Conservation (phyloP, 53 echinoderm and acorn worm genomes). For the Stichopus horrens region DNA sequence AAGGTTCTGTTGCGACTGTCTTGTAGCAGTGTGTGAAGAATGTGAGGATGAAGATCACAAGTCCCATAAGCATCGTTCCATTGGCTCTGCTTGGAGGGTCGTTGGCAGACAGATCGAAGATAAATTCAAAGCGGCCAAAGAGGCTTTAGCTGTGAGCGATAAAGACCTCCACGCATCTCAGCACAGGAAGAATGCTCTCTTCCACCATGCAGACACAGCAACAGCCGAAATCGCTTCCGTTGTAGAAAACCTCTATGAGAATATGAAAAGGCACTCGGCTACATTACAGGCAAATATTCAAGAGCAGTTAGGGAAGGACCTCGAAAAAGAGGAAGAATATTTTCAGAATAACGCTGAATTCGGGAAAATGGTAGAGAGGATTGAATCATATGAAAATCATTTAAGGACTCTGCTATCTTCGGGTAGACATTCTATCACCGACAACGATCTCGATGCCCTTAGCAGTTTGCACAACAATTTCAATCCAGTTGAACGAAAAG, state of each 20-base stretch:
- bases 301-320: background rate
- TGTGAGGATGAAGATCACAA: slow-evolving; percentile 5
- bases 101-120: background rate
- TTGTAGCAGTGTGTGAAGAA: slow-evolving; percentile 15
- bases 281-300: background rate
- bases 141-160: background rate
- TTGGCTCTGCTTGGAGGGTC: slow-evolving; percentile 24
- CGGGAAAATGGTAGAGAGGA: background rate
- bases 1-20: slow-evolving; percentile 28
- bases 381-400: background rate
- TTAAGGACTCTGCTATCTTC: background rate
- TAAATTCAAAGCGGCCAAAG: background rate
- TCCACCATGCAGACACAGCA: background rate
- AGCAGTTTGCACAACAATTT: background rate
- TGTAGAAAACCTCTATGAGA: background rate
- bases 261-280: background rate
- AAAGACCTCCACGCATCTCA: background rate
- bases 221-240: background rate
- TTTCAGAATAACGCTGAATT: background rate
- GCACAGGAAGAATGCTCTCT: background rate
- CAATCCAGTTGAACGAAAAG: too few species aligned
- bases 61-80: background rate
- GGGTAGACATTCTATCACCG: background rate
- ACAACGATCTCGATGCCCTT: background rate
- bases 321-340: background rate